phyloP scores from a whole-genome alignment of 92 coral and sea anemone species.

The Epizoanthus rinbou region DNA sequence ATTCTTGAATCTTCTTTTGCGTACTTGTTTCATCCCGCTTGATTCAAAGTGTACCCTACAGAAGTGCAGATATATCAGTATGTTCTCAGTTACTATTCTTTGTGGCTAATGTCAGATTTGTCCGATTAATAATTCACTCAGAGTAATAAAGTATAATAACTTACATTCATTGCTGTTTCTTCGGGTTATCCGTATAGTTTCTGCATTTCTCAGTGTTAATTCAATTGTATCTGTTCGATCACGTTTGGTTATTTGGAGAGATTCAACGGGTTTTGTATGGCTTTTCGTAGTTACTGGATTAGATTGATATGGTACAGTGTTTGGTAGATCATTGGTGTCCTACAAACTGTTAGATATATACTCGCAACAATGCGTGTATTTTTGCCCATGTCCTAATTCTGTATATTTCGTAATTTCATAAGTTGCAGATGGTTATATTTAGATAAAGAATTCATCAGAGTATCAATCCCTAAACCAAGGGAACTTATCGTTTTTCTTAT shows the following conservation, averaged over 20 bases:
- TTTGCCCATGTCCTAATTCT: no score
- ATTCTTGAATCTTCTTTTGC: background rate
- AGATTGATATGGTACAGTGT: background rate
- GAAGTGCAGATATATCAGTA: background rate
- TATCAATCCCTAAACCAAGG: background rate
- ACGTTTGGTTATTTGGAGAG: background rate
- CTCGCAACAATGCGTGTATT: no score
- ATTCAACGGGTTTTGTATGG: background rate
- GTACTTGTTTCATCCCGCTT: background rate
- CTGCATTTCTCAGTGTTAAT: background rate
- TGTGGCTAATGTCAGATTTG: background rate
- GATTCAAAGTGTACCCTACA: background rate
- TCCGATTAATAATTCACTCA: background rate
- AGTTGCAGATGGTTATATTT: background rate
- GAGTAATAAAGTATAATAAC: background rate
- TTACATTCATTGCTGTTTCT: background rate
- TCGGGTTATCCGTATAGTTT: background rate
- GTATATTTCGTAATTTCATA: background rate
- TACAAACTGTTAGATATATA: background rate
- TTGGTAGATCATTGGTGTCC: background rate
- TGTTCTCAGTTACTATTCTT: background rate
- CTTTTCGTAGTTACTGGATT: background rate
- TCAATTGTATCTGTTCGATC: background rate
- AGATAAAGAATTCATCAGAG: background rate
- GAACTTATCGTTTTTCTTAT: background rate